Percentiles rank a stretch among this genome's conserved stretches.
phyloP scores from a whole-genome alignment of 2,797 vertebrate species.

The Anisognathus igniventris region DNA sequence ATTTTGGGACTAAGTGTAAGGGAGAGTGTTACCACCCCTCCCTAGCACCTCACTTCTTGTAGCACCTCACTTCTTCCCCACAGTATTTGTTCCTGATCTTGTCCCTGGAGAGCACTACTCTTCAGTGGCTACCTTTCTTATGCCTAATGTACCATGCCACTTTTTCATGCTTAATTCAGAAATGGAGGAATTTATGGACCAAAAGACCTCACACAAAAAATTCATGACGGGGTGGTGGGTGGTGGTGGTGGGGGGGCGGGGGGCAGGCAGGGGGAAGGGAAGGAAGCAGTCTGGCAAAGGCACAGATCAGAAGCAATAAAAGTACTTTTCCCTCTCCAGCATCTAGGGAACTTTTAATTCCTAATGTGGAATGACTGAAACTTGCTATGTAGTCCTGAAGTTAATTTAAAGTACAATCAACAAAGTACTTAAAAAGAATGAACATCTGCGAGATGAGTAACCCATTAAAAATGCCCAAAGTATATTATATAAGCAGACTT shows the following conservation, averaged over 20 bases:
- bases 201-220: neutral
- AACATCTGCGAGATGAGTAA: neutral
- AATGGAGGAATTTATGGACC: neutral
- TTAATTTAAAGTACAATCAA: constrained; percentile 5
- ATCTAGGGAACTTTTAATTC: neutral
- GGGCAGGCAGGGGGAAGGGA: neutral
- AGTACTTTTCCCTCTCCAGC: neutral
- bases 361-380: neutral
- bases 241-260: too few species aligned
- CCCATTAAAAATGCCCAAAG: neutral
- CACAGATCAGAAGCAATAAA: neutral
- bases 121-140: neutral
- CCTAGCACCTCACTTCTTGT: neutral
- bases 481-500: neutral
- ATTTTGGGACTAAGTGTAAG: neutral
- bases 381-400: neutral
- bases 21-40: neutral
- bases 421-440: neutral
- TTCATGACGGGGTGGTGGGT: too few species aligned
- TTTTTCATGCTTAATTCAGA: neutral
- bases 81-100: accelerated
- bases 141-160: neutral
- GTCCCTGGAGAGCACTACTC: neutral
- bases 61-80: neutral
- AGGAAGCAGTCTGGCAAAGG: neutral